phyloP scores from a whole-genome alignment of 35 echinoderm and acorn worm species.

The Heliocidaris tuberculata region DNA sequence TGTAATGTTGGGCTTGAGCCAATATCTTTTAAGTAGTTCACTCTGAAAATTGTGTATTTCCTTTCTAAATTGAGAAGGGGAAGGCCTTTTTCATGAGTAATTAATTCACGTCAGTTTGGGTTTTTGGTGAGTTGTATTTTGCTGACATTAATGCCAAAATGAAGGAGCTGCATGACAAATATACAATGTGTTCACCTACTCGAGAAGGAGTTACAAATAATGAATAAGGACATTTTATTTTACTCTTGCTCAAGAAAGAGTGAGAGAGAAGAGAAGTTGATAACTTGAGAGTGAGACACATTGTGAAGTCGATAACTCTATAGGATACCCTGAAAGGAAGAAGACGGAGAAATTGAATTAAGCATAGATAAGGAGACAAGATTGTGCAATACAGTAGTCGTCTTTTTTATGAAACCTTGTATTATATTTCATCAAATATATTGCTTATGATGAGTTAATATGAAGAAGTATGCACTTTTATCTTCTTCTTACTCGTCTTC shows the following conservation, averaged over 20 bases:
- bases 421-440: no score
- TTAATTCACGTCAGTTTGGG: conserved; percentile 2
- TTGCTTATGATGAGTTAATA: no score
- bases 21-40: not conserved
- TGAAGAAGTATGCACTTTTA: no score
- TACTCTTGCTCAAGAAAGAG: not conserved
- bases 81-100: not conserved
- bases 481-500: no score
- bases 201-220: not conserved
- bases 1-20: not conserved
- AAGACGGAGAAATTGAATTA: no score
- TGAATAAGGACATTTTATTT: not conserved
- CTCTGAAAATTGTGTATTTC: not conserved
- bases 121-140: not conserved
- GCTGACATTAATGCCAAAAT: not conserved
- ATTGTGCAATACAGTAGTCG: no score
- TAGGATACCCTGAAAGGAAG: no score
- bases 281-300: not conserved
- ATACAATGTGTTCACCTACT: not conserved
- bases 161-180: not conserved
- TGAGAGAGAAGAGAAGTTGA: not conserved
- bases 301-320: not conserved
- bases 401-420: no score
- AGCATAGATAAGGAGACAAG: no score
- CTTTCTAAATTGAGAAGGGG: not conserved